These are phyloP conservation scores for Drepanosiphum platanoidis DNA, from an alignment of 2,888 invertebrate genomes.

Conservation along the genomic window DNA sequence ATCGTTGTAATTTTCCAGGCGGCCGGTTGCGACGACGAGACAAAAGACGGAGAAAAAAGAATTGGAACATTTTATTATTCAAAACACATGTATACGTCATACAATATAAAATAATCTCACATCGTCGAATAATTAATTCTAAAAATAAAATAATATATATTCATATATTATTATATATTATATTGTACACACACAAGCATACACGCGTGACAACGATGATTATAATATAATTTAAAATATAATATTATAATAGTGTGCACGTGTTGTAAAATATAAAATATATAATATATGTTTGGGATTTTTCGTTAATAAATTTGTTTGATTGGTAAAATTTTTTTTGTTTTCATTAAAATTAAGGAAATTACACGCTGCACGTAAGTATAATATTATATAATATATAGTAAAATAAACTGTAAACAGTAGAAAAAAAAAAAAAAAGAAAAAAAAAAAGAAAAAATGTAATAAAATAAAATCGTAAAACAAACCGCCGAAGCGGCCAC, in stretches of 20 bases:
- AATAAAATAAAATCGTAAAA: neutral
- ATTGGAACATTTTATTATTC: constrained; percentile 35
- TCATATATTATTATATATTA: neutral
- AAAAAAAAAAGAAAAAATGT: neutral
- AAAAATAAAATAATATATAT: neutral
- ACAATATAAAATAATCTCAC: constrained; percentile 29
- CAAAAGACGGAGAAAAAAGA: neutral
- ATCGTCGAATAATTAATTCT: constrained; percentile 22
- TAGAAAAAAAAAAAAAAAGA: constrained; percentile 16
- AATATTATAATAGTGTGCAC: constrained; percentile 3
- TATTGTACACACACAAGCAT: constrained; percentile 10
- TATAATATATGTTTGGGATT: neutral
- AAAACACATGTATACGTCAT: constrained; percentile 11
- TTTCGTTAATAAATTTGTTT: neutral
- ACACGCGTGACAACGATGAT: neutral
- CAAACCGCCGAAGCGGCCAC: neutral
- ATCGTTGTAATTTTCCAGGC: neutral
- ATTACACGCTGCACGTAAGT: neutral
- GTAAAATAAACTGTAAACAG: neutral
- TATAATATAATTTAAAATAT: neutral
- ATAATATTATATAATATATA: neutral
- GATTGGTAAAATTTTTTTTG: neutral
- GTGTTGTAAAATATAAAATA: constrained; percentile 7
- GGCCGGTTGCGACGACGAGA: neutral
- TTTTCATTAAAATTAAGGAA: neutral